Evolutionary conservation across 2,888 invertebrate genomes (phyloP), one percentile per base, ranked within the genome.

Genomic region (Cotesia congregata): DNA sequence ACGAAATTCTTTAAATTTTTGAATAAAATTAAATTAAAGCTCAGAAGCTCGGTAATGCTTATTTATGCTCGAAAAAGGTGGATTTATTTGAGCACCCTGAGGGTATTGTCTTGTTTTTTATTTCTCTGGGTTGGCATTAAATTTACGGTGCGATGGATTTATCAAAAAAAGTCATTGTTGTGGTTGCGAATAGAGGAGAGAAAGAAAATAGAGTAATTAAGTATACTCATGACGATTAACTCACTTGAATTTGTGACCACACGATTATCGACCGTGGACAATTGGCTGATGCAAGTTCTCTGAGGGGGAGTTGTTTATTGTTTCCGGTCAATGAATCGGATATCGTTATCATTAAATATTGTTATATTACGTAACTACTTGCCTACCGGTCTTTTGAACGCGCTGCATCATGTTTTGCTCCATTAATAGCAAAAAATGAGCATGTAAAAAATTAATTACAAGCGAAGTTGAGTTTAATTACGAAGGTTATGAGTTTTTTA

Each of bases 181-280:
- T 30, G 30, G 9, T 65, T 12, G 65, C 38, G 71, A 62, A 17
- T 71, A 39, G 6, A 12, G 61, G 38, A 38, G 7, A 38, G 15
- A 39, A 39, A 39, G 60, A 59, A 40, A 20, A 30, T 39, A 76
- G 72, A 40, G 61, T 68, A 76, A 76, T 76, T 76, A 72, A 72
- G 40, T 68, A 67, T 30, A 20, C 72, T 62, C 72, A 72, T 39
- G 76, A 67, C 67, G 67, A 76, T 76, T 76, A 72, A 76, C 67
- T 72, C 30, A 61, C 67, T 41, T 70, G 40, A 61, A 72, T 62
- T 62, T 64, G 67, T 67, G 60, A 61, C 71, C 76, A 12, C 62
- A 60, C 50, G 61, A 76, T 76, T 76, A 76, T 76, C 76, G 72
- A 67, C 61, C 72, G 40, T 71, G 60, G 67, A 72, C 72, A 76